These are phyloP conservation scores for Chrysoperla carnea DNA, from an alignment of 1,140 invertebrate species.

Conservation along the genomic window DNA sequence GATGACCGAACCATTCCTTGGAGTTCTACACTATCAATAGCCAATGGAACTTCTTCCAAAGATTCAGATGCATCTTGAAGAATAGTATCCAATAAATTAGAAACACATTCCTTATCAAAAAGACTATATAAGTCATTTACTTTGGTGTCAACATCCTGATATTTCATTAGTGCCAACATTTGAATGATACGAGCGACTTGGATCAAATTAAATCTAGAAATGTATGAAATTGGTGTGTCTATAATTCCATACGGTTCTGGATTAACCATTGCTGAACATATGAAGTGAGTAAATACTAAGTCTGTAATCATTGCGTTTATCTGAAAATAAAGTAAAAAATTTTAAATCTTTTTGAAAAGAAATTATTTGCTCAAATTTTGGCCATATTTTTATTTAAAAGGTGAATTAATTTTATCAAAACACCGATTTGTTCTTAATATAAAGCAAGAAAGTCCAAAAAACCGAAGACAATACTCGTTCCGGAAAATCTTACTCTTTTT, in stretches of 20 bases:
- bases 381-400: too few relatives aligned
- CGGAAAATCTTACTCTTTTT: too few relatives aligned
- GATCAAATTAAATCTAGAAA: slow-evolving; percentile 84
- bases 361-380: too few relatives aligned
- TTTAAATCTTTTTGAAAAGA: slow-evolving; percentile 1
- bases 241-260: slow-evolving; percentile 92
- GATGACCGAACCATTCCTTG: slow-evolving; percentile 39
- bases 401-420: too few relatives aligned
- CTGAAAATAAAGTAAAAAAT: slow-evolving; percentile 29
- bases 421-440: too few relatives aligned
- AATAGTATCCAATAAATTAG: slow-evolving; percentile 53
- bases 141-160: slow-evolving; percentile 57
- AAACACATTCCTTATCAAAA: slow-evolving; percentile 60
- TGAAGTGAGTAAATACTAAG: slow-evolving; percentile 83
- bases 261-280: slow-evolving; percentile 92
- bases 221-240: slow-evolving; percentile 80
- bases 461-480: too few relatives aligned
- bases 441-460: too few relatives aligned
- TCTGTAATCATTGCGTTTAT: slow-evolving; percentile 73
- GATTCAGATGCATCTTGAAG: slow-evolving; percentile 38
- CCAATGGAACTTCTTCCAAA: slow-evolving; percentile 29
- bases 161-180: slow-evolving; percentile 68
- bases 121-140: slow-evolving; percentile 53
- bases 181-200: slow-evolving; percentile 76
- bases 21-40: slow-evolving; percentile 35